Percentiles rank a stretch among this genome's conserved stretches.
Conservation (phyloP, 1,140 invertebrate genomes). For the Bombyx mandarina region DNA sequence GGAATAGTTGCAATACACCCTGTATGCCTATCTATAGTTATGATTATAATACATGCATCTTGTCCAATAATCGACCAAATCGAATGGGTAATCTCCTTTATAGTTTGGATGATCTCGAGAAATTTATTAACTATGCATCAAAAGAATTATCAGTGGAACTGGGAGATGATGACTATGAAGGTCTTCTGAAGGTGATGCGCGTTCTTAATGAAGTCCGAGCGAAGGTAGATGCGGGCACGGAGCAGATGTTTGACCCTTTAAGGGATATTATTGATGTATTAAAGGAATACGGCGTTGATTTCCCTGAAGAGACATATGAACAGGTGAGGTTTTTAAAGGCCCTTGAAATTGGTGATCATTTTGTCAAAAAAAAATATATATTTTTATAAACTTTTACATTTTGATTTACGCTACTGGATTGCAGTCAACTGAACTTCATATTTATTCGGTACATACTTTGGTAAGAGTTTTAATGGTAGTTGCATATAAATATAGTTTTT, state of each 20-base stretch:
- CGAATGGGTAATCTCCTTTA: too few species aligned
- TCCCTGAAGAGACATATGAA: slow-evolving; percentile 75
- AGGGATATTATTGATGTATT: slow-evolving; percentile 83
- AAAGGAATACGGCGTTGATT: slow-evolving; percentile 81
- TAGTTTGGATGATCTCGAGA: slow-evolving; percentile 71
- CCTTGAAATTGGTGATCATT: too few species aligned
- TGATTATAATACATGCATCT: too few species aligned
- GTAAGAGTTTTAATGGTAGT: slow-evolving; percentile 30
- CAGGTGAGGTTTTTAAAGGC: slow-evolving; percentile 40
- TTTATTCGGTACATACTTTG: slow-evolving; percentile 61
- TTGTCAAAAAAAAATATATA: not conserved
- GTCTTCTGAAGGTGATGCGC: slow-evolving; percentile 73
- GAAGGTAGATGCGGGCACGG: slow-evolving; percentile 70
- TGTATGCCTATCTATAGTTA: too few species aligned
- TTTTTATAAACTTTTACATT: not conserved
- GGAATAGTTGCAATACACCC: too few species aligned
- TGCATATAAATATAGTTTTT: too few species aligned
- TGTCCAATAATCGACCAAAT: too few species aligned
- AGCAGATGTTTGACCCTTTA: slow-evolving; percentile 86
- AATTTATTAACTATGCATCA: slow-evolving; percentile 74
- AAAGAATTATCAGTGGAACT: slow-evolving; percentile 71
- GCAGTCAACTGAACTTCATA: slow-evolving; percentile 26
- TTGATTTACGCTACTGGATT: slow-evolving; percentile 22
- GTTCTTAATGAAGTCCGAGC: slow-evolving; percentile 75
- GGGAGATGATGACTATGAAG: slow-evolving; percentile 77